A percentile compares a stretch with the other conserved stretches of the same genome.
phyloP scores from a whole-genome alignment of 2,797 vertebrate genomes.

The Myotis daubentonii region DNA sequence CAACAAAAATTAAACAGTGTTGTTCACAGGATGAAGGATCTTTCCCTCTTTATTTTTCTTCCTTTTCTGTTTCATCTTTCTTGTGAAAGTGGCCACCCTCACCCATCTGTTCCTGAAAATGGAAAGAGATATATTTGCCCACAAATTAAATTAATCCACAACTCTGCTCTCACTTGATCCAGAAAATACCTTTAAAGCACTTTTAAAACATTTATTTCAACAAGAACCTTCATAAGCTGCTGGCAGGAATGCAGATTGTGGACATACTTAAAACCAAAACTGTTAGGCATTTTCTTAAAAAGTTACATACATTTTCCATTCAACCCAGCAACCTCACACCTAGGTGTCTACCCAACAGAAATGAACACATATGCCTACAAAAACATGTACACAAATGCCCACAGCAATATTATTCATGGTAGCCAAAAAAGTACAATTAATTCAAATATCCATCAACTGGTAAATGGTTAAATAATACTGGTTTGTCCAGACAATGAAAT shows the following conservation, averaged over 20 bases:
- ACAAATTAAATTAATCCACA: background rate
- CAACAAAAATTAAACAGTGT: background rate
- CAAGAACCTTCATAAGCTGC: background rate
- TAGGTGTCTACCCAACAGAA: background rate
- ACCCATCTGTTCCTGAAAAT: background rate
- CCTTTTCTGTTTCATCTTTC: background rate
- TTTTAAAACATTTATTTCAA: background rate
- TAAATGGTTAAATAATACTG: background rate
- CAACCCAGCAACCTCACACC: background rate
- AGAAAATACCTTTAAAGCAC: background rate
- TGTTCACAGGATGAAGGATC: background rate
- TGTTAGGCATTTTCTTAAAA: background rate
- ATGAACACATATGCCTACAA: background rate
- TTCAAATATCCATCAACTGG: background rate
- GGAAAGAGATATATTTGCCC: background rate
- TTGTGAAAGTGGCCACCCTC: background rate
- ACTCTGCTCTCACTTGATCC: background rate
- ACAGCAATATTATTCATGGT: background rate
- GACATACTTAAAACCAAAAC: background rate
- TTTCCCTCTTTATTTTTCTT: background rate
- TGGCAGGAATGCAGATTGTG: background rate
- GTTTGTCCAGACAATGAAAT: background rate
- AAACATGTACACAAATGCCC: background rate
- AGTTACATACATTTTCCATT: background rate
- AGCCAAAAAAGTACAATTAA: background rate